Evolutionary conservation across 2,113 vertebrate species (phyloP).

Genomic region (Excalfactoria chinensis): DNA sequence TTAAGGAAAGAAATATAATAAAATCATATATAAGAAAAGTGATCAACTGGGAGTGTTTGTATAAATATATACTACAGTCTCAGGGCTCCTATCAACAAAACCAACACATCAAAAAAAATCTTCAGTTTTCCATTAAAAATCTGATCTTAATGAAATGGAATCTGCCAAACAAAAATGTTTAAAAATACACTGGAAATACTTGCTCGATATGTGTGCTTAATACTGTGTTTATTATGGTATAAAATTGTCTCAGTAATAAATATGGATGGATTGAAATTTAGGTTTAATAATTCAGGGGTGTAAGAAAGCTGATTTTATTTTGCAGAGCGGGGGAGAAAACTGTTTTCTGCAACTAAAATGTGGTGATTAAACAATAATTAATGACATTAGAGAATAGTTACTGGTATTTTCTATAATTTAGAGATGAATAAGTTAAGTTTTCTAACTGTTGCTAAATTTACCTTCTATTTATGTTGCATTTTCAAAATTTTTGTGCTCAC

Average conservation of each 20-base stretch:
- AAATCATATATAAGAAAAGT: background rate
- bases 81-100: background rate
- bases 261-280: constrained; percentile 2
- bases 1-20: background rate
- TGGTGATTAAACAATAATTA: background rate
- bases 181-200: background rate
- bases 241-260: constrained; percentile 1
- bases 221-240: background rate
- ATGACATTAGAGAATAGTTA: background rate
- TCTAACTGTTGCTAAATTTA: background rate
- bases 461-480: background rate
- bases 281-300: background rate
- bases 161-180: background rate
- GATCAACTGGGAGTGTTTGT: background rate
- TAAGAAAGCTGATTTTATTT: background rate
- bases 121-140: background rate
- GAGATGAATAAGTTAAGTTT: background rate
- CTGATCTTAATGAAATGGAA: background rate
- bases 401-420: background rate
- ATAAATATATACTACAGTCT: background rate
- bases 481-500: background rate
- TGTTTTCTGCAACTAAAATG: background rate
- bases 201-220: background rate
- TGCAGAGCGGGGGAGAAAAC: background rate
- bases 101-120: background rate